Conservation (phyloP, 92 coral and sea anemone genomes). For the Blastomussa wellsi region DNA sequence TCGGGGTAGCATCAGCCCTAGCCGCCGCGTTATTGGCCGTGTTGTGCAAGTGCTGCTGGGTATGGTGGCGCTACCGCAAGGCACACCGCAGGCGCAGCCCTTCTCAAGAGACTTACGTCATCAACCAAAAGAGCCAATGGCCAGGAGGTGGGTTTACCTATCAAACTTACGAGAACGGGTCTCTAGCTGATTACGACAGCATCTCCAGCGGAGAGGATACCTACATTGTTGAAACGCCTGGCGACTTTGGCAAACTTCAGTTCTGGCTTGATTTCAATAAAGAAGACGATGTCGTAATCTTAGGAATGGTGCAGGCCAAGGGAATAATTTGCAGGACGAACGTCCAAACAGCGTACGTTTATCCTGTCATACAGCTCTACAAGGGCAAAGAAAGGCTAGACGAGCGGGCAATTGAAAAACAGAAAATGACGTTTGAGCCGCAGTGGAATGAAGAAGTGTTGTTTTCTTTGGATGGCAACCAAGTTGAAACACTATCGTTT, state of each 20-base stretch:
- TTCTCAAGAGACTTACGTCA: conserved; percentile 71
- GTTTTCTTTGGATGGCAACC: conserved; percentile 77
- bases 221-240: conserved; percentile 85
- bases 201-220: conserved; percentile 71
- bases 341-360: conserved; percentile 66
- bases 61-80: conserved; percentile 85
- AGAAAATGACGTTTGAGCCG: conserved; percentile 83
- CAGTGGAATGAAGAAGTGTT: conserved; percentile 92
- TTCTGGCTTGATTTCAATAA: conserved; percentile 73
- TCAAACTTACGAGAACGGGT: conserved; percentile 76
- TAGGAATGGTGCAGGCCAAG: conserved; percentile 88
- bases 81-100: conserved; percentile 56
- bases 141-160: conserved; percentile 73
- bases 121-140: conserved; percentile 70
- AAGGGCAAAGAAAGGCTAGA: conserved; percentile 61
- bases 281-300: conserved; percentile 74
- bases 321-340: conserved; percentile 72
- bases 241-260: conserved; percentile 87
- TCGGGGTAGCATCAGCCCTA: conserved; percentile 86
- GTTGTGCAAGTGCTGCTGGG: conserved; percentile 94
- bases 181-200: conserved; percentile 68
- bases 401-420: conserved; percentile 80
- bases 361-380: conserved; percentile 70
- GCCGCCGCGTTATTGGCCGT: conserved; percentile 83
- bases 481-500: conserved; percentile 52